Conservation (phyloP, 2,888 invertebrate genomes). For the Helleia helle region DNA sequence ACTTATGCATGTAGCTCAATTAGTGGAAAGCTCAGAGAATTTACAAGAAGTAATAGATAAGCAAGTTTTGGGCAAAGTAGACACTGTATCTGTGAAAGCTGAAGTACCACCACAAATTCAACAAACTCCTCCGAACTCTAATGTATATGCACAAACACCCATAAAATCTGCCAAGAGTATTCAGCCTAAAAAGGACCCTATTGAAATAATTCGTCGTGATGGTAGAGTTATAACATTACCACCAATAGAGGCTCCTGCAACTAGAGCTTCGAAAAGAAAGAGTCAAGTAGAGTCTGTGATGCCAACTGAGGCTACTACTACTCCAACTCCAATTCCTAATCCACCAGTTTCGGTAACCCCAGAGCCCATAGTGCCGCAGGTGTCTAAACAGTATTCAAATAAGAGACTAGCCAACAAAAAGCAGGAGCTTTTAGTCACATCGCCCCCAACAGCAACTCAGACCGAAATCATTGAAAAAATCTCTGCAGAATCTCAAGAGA, state of each 20-base stretch:
- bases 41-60: constrained; percentile 83
- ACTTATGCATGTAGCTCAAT: constrained; percentile 81
- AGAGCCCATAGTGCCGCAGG: constrained; percentile 39
- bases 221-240: constrained; percentile 85
- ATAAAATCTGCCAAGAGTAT: constrained; percentile 40
- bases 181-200: constrained; percentile 69
- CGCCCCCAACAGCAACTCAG: constrained; percentile 13
- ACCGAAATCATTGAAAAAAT: constrained; percentile 39
- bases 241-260: constrained; percentile 88
- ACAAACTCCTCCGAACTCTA: constrained; percentile 24
- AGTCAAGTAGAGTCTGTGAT: constrained; percentile 49
- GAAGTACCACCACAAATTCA: constrained; percentile 30
- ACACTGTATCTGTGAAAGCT: constrained; percentile 34
- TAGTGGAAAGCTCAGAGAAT: constrained; percentile 79
- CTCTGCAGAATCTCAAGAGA: constrained; percentile 76
- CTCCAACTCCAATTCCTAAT: constrained; percentile 25
- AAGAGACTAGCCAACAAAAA: constrained; percentile 47
- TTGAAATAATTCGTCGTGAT: constrained; percentile 82
- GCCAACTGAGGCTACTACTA: constrained; percentile 15
- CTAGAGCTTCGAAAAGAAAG: constrained; percentile 80
- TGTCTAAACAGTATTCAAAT: constrained; percentile 54
- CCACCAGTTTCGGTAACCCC: constrained; percentile 30
- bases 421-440: constrained; percentile 29
- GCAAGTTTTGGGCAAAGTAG: constrained; percentile 71
- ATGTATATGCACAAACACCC: constrained; percentile 38